phyloP scores from a whole-genome alignment of 2,888 invertebrate species.

The Parnassius glacialis region DNA sequence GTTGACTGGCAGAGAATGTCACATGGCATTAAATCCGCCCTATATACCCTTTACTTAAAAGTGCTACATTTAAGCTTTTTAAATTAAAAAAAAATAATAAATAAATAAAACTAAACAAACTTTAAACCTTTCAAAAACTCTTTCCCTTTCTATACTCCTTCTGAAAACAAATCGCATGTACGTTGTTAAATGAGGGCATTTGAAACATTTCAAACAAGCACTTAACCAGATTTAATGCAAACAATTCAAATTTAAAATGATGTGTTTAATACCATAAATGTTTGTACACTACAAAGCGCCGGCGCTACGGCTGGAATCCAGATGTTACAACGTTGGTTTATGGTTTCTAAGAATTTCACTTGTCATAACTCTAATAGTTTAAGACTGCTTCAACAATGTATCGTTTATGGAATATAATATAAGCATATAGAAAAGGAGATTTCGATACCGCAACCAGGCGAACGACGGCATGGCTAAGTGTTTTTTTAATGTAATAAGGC shows the following conservation, averaged over 20 bases:
- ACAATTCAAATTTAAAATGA: constrained; percentile 9
- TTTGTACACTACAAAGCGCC: constrained; percentile 18
- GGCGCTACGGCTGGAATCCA: constrained; percentile 23
- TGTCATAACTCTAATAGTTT: constrained; percentile 14
- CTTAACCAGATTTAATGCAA: constrained; percentile 6
- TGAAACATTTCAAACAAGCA: constrained; percentile 3
- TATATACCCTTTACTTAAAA: no score
- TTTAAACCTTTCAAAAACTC: no score
- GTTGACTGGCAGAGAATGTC: no score
- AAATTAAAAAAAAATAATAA: no score
- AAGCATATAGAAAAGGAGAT: not conserved
- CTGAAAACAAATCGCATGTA: not conserved
- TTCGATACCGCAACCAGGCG: no score
- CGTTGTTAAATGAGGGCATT: not conserved
- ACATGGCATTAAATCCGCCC: no score
- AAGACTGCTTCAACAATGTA: constrained; percentile 8
- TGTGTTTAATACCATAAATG: constrained; percentile 17
- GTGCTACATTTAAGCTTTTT: no score
- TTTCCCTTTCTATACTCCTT: not conserved
- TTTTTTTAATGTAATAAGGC: no score
- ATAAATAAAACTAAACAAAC: no score
- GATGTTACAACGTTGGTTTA: constrained; percentile 21
- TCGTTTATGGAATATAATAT: constrained; percentile 6
- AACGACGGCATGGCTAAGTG: no score
- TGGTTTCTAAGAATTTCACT: constrained; percentile 16